Evolutionary conservation across 2,113 vertebrate species (phyloP), one percentile per base, ranked within the genome.

Genomic region (Saccopteryx leptura): DNA sequence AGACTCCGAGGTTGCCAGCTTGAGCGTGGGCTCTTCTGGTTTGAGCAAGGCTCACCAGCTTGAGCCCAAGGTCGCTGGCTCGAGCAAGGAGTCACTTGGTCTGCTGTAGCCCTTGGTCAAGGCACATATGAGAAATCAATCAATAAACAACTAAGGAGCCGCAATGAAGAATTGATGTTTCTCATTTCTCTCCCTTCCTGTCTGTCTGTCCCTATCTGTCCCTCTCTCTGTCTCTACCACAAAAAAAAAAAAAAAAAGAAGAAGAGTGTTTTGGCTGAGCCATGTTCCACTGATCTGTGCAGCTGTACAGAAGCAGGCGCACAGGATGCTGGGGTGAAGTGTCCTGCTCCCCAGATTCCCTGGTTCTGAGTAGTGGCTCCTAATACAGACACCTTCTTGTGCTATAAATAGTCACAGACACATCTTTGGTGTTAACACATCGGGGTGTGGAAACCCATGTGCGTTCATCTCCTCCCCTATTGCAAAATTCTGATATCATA

Each of bases 401-500:
- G 80, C 78, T 96, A 96, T 88, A 93, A 97, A 96, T 89, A 97
- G 88, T n/a, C 81, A 21, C 28, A 80, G 72, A 74, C 76, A 21
- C 61, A 19, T 61, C 84, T 93, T 84, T 33, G 33, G 26, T 12
- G 87, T 60, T 26, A 39, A 87, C 13, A 60, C 72, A 33, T 0
- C 21, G 56, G 54, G 60, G 88, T 91, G 85, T 94, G 95, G 95
- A 92, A 95, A 96, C 31, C 63, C 26, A 91, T 79, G 96, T 85
- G 78, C 78, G 17, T 58, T 28, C 48, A 48, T 3, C 91, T 94
- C 96, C 85, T 86, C 93, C 91, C 94, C 91, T 82, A 23, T 96
- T 97, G 82, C 88, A 93, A 97, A 96, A 96, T 61, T 60, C 95
- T 97, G 97, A 97, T 89, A 74, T 96, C 97, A 92, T 88, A 39